Percentiles rank a stretch among this genome's conserved stretches.
Conservation (phyloP, 1,140 invertebrate genomes). For the Caenorhabditis briggsae region DNA sequence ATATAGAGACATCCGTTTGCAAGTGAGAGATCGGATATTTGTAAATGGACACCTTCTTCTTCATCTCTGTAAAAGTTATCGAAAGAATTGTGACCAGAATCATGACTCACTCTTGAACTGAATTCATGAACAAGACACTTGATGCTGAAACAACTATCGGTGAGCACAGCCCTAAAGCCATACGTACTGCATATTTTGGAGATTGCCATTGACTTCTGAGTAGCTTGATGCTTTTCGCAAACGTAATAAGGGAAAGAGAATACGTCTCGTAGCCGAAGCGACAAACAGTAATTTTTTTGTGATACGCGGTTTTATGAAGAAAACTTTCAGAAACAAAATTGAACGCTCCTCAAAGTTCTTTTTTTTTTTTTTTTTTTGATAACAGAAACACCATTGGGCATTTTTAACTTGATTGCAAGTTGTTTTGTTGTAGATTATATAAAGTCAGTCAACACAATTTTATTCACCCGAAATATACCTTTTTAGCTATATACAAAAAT, state of each 20-base stretch:
- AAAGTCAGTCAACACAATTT: not conserved
- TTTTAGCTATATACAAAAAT: constrained; percentile 20
- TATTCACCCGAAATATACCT: not conserved
- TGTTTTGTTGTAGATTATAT: not conserved
- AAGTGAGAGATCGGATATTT: not conserved
- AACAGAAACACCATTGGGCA: not conserved
- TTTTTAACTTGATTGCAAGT: not conserved
- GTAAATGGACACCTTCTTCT: not conserved
- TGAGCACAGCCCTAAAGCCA: not conserved
- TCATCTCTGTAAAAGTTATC: not conserved
- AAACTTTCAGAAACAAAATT: constrained; percentile 3
- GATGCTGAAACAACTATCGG: not conserved
- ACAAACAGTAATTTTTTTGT: not conserved
- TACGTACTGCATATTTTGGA: not conserved
- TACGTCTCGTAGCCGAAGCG: not conserved
- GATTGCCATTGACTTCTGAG: constrained; percentile 10
- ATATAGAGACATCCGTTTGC: not conserved
- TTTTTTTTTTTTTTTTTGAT: not conserved
- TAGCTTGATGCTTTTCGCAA: too few species aligned
- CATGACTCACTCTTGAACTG: not conserved
- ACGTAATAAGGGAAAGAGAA: constrained; percentile 13
- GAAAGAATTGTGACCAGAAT: too few species aligned
- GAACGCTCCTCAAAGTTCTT: constrained; percentile 17
- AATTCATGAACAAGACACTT: not conserved
- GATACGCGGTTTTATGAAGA: not conserved